Evolutionary conservation across 2,888 invertebrate species (phyloP), one percentile per base, ranked within the genome.

Genomic region (Orthosia gothica): DNA sequence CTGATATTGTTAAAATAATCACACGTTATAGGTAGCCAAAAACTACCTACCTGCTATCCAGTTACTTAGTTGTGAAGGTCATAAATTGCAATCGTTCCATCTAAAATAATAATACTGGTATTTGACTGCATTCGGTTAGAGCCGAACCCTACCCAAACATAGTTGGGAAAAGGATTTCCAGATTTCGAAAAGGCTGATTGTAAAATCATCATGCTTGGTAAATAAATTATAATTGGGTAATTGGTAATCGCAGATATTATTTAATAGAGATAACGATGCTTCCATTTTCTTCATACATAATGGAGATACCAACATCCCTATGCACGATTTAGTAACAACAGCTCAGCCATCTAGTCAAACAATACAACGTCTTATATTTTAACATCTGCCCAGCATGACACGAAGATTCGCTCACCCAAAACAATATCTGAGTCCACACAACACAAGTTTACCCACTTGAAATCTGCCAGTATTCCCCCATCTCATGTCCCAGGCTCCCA

Each of bases 391-490:
- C n/a, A 18, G n/a, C 59, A 32, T 18, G 26, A 54, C 13, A 2
- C 26, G 23, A 45, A 72, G 61, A 66, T 71, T 71, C 55, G 57
- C 79, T 59, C 23, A 49, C 52, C 52, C 23, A 62, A 59, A 71
- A 79, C 69, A 71, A 71, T 76, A 70, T 75, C 40, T 9, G 15
- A 23, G 55, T 58, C 26, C 23, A 68, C 66, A 68, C 23, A 64
- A 72, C 54, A 70, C 55, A 70, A 65, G 64, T 76, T 55, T 80
- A 74, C 67, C 70, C 74, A 78, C 86, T 87, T 70, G 71, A 86
- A 78, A 78, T 65, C 80, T 78, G 77, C 66, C 77, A 74, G 82
- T 85, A 81, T 81, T 79, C 81, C 72, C 73, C 79, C 66, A 75
- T 81, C 84, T 79, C 15, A 32, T 54, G 62, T 66, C 47, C 70